Percentiles rank a stretch among this genome's conserved stretches.
Evolutionary conservation across 2,797 vertebrate genomes (phyloP).

Genomic region (Artibeus lituratus): DNA sequence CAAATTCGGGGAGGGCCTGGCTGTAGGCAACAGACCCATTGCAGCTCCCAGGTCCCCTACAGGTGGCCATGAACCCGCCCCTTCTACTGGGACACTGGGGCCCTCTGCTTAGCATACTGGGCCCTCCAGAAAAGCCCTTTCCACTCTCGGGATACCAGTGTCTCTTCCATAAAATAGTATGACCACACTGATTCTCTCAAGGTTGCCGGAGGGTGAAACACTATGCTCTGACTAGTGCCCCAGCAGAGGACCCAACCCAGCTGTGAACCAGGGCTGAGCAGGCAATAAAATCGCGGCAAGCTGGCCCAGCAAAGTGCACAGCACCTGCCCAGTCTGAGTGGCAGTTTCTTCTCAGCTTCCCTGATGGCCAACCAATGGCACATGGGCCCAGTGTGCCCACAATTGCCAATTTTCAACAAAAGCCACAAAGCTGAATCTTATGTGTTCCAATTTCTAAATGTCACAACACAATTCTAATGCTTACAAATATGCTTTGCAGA

Average conservation of each 20-base stretch:
- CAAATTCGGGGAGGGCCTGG: neutral
- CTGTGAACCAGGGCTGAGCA: neutral
- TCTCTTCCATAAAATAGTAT: neutral
- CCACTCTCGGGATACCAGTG: neutral
- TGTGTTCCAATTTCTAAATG: neutral
- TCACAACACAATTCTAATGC: neutral
- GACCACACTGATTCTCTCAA: neutral
- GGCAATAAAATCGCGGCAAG: fast-evolving
- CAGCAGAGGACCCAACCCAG: neutral
- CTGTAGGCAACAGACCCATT: neutral
- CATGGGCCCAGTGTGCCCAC: neutral
- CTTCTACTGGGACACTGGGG: neutral
- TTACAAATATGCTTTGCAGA: neutral
- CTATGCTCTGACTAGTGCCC: neutral
- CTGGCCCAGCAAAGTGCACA: neutral
- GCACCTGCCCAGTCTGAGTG: neutral
- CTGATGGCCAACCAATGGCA: no score
- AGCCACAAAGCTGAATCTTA: neutral
- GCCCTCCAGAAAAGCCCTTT: neutral
- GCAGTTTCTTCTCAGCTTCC: neutral
- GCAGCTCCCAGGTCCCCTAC: neutral
- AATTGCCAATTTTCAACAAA: neutral
- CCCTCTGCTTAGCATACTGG: neutral
- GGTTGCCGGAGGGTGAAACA: neutral
- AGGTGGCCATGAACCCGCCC: neutral